Percentiles rank a stretch among this genome's conserved stretches.
phyloP scores from a whole-genome alignment of 1,140 invertebrate species.

The Drosophila mayri region DNA sequence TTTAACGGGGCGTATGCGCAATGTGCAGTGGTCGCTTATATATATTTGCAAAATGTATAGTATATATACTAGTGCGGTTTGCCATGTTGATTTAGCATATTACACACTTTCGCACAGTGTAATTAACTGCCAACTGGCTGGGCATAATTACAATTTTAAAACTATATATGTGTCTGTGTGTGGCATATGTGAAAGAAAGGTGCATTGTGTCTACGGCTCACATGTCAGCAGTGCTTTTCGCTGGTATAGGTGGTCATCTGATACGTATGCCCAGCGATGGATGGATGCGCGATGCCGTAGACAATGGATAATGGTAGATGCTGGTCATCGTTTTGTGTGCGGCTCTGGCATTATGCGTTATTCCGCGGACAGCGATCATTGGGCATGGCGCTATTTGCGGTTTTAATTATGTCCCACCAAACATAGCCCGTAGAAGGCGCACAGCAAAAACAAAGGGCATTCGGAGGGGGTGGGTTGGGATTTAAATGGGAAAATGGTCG shows the following conservation, averaged over 20 bases:
- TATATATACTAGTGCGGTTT: constrained; percentile 17
- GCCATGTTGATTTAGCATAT: constrained; percentile 45
- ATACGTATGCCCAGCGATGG: constrained; percentile 21
- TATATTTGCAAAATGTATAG: not conserved
- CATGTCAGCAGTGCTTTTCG: constrained; percentile 44
- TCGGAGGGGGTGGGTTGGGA: not conserved
- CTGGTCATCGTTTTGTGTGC: constrained; percentile 43
- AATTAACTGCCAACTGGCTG: constrained; percentile 45
- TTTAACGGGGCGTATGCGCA: constrained; percentile 54
- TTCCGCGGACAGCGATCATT: constrained; percentile 27
- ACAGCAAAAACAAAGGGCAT: constrained; percentile 33
- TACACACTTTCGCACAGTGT: constrained; percentile 37
- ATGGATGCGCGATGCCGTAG: constrained; percentile 12
- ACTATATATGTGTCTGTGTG: constrained; percentile 13
- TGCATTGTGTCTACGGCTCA: constrained; percentile 50
- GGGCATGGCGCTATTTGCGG: constrained; percentile 39
- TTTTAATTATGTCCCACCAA: constrained; percentile 52
- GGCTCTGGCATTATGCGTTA: constrained; percentile 23
- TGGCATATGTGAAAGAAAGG: constrained; percentile 37
- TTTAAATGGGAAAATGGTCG: constrained; percentile 24
- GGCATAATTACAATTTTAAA: constrained; percentile 61
- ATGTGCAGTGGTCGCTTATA: not conserved
- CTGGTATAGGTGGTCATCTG: constrained; percentile 14
- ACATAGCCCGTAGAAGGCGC: constrained; percentile 15
- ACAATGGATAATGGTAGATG: constrained; percentile 46